Conservation (phyloP, 2,888 invertebrate species). For the Drosophila sordidula region DNA sequence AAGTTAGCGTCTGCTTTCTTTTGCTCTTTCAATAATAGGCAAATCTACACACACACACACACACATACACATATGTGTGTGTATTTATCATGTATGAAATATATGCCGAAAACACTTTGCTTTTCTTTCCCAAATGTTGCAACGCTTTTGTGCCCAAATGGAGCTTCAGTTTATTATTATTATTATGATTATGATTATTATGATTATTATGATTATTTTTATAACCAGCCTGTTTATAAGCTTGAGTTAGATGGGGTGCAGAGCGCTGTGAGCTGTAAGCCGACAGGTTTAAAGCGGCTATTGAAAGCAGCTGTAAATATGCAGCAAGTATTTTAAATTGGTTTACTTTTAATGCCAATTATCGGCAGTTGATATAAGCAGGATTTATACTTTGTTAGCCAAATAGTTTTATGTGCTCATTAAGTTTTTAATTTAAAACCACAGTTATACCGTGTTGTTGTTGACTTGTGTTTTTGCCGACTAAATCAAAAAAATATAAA, state of each 20-base stretch:
- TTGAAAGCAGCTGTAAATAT: slow-evolving; percentile 30
- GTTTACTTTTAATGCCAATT: slow-evolving; percentile 15
- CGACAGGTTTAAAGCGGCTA: slow-evolving; percentile 10
- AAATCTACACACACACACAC: slow-evolving; percentile 39
- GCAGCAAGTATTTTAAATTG: slow-evolving; percentile 19
- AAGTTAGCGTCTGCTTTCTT: slow-evolving; percentile 65
- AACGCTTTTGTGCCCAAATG: slow-evolving; percentile 78
- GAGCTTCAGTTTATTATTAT: slow-evolving; percentile 48
- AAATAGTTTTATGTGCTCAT: not conserved
- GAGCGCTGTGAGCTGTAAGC: slow-evolving; percentile 10
- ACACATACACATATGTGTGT: not conserved
- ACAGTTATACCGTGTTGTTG: too few relatives aligned
- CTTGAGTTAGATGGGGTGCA: slow-evolving; percentile 13
- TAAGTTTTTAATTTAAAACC: not conserved
- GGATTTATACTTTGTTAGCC: not conserved
- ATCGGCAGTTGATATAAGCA: not conserved
- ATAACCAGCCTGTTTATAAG: slow-evolving; percentile 18
- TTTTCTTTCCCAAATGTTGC: slow-evolving; percentile 68
- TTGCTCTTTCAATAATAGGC: slow-evolving; percentile 57
- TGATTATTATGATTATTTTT: slow-evolving; percentile 15
- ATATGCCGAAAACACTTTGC: slow-evolving; percentile 59
- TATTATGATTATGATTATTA: slow-evolving; percentile 11
- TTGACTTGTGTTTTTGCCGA: too few relatives aligned
- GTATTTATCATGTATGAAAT: slow-evolving; percentile 9
- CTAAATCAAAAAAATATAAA: too few relatives aligned